A percentile compares a stretch with the other conserved stretches of the same genome.
Conservation (phyloP, 2,888 invertebrate genomes). For the Odontothrips loti region DNA sequence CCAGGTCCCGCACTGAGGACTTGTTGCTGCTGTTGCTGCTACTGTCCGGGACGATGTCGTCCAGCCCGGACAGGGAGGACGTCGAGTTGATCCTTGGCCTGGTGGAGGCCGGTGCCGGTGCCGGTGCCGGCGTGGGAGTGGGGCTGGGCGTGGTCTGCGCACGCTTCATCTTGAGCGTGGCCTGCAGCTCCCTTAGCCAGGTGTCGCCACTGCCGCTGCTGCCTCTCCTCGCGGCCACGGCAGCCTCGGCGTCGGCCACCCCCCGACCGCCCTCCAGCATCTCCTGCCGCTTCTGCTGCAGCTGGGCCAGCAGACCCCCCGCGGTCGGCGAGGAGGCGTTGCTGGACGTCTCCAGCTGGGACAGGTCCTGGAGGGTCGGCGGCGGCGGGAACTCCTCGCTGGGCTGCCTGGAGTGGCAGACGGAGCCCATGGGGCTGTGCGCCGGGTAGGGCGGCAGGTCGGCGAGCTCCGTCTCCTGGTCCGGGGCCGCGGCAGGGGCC, state of each 20-base stretch:
- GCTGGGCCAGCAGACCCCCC: slow-evolving; percentile 56
- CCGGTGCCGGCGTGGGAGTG: not conserved
- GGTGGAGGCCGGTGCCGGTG: not conserved
- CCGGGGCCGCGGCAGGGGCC: slow-evolving; percentile 34
- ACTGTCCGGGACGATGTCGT: slow-evolving; percentile 14
- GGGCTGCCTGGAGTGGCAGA: slow-evolving; percentile 75
- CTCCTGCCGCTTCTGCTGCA: slow-evolving; percentile 62
- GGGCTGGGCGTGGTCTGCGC: not conserved
- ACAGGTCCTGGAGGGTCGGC: slow-evolving; percentile 49
- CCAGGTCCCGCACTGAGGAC: slow-evolving; percentile 69
- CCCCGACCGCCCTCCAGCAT: slow-evolving; percentile 49
- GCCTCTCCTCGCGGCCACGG: slow-evolving; percentile 41
- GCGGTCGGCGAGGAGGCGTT: slow-evolving; percentile 37
- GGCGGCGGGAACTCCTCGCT: slow-evolving; percentile 88
- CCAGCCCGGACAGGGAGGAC: slow-evolving; percentile 5
- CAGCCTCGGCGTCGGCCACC: slow-evolving; percentile 42
- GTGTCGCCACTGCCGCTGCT: slow-evolving; percentile 50
- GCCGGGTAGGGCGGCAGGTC: slow-evolving; percentile 63
- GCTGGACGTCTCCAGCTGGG: slow-evolving; percentile 33
- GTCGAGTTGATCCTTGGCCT: slow-evolving; percentile 4
- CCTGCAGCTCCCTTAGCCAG: slow-evolving; percentile 75
- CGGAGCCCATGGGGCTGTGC: slow-evolving; percentile 71
- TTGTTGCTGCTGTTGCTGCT: not conserved
- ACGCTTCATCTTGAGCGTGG: slow-evolving; percentile 46
- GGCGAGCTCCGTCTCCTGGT: not conserved